A percentile compares a stretch with the other conserved stretches of the same genome.
Evolutionary conservation across 2,797 vertebrate genomes (phyloP).

Genomic region (Echeneis naucrates): DNA sequence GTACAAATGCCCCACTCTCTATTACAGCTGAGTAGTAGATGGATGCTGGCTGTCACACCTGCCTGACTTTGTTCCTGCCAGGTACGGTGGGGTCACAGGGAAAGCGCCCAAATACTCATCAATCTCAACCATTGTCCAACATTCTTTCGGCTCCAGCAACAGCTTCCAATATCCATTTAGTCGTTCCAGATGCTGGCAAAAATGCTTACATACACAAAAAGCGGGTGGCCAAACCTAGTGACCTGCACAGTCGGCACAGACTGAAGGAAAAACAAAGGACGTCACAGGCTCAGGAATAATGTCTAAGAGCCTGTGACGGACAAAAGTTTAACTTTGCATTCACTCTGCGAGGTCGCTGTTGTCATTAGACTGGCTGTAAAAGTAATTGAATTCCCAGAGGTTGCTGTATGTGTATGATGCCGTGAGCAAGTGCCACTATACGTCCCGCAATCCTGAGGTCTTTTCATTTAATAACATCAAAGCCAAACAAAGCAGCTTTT

Average conservation of each 20-base stretch:
- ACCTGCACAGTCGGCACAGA: slow-evolving; percentile 52
- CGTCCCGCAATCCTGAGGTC: slow-evolving; percentile 24
- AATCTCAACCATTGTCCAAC: slow-evolving; percentile 84
- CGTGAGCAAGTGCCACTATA: slow-evolving; percentile 35
- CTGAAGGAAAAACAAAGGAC: slow-evolving; percentile 47
- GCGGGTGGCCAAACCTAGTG: slow-evolving; percentile 61
- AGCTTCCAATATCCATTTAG: slow-evolving; percentile 84
- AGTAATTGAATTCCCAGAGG: slow-evolving; percentile 58
- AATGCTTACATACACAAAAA: slow-evolving; percentile 77
- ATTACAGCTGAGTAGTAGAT: slow-evolving; percentile 82
- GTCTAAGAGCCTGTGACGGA: slow-evolving; percentile 37
- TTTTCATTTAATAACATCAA: slow-evolving; percentile 56
- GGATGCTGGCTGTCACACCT: slow-evolving; percentile 85
- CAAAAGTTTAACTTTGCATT: slow-evolving; percentile 55
- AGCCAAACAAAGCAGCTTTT: slow-evolving; percentile 34
- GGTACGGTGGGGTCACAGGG: slow-evolving; percentile 80
- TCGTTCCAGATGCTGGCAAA: slow-evolving; percentile 73
- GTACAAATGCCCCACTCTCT: slow-evolving; percentile 63
- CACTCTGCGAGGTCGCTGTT: slow-evolving; percentile 21
- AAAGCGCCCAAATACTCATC: slow-evolving; percentile 86
- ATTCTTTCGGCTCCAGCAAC: slow-evolving; percentile 68
- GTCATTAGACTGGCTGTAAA: slow-evolving; percentile 50
- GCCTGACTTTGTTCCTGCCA: slow-evolving; percentile 83
- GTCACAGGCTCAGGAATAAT: slow-evolving; percentile 35
- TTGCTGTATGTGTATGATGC: slow-evolving; percentile 27